Conservation (phyloP, 53 echinoderm and acorn worm species). For the Hippasteria phrygiana region DNA sequence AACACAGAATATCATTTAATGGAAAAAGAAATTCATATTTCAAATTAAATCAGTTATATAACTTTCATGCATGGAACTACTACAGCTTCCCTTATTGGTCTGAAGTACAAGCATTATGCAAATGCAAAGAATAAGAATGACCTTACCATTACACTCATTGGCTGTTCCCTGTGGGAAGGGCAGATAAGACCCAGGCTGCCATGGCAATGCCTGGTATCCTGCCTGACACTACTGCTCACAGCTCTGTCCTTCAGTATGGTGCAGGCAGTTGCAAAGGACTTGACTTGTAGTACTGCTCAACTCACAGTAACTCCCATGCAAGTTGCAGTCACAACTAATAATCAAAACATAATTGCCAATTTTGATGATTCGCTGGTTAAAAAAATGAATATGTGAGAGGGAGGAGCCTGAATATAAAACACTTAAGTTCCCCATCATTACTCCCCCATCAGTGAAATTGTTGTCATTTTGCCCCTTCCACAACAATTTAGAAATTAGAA, state of each 20-base stretch:
- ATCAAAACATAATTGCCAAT: background rate
- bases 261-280: conserved; percentile 72
- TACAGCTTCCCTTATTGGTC: conserved; percentile 44
- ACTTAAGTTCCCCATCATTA: no score
- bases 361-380: no score
- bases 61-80: background rate
- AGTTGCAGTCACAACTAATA: conserved; percentile 81
- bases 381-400: no score
- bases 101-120: conserved; percentile 15
- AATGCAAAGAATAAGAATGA: background rate
- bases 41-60: no score
- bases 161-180: conserved; percentile 75
- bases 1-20: no score
- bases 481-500: no score
- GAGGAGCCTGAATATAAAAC: no score
- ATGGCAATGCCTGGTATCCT: conserved; percentile 66
- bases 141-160: conserved; percentile 78
- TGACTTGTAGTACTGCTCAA: background rate
- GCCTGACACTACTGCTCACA: conserved; percentile 72
- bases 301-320: conserved; percentile 73
- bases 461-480: no score
- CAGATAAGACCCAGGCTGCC: conserved; percentile 81
- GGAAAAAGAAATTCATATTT: no score
- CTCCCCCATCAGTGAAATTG: no score
- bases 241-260: conserved; percentile 74